Base-by-base conservation (phyloP, 2,888 invertebrate species). In the Erebia epiphron region DNA sequence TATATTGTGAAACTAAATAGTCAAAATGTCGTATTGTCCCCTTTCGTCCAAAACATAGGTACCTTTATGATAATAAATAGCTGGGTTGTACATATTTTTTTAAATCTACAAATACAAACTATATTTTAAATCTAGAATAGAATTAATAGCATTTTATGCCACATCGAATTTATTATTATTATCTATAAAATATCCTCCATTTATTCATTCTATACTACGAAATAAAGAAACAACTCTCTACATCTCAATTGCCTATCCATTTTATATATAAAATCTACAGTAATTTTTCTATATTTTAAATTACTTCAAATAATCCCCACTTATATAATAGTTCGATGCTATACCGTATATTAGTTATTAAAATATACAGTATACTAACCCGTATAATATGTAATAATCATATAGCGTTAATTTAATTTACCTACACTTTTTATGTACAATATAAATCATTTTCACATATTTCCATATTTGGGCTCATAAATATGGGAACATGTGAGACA, bases 391-490 rank as follows among this genome's bases (percentile, higher is more conserved):
- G 64, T 60, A 16, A 2, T 65, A 64, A 21, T 60, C 49, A 67
- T 16, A 43, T 35, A 65, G 13, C 10, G 10, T 21, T 56, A 13
- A 52, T 56, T 21, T 11, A 3, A 18, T 18, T 11, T 18, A 54
- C 1, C 9, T 56, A 57, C 3, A 35, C 2, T 65, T 54, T 56
- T 46, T 26, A 56, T 50, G n/a, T 64, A 64, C 43, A 54, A 35
- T 26, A 46, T 16, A 63, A 50, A 58, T 60, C 5, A 46, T 50
- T n/a, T 8, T 67, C 74, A 76, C 75, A 75, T 71, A 73, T 73
- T 77, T 75, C 75, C 78, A 77, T 79, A 80, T 80, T 79, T 76
- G 81, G 81, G 81, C 81, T 81, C 81, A 79, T 67, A 77, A 79
- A 80, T 79, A 80, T 77, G 75, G 73, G 75, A 76, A 74, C 74